phyloP scores from a whole-genome alignment of 2,888 invertebrate species.

The Halictus ligatus region DNA sequence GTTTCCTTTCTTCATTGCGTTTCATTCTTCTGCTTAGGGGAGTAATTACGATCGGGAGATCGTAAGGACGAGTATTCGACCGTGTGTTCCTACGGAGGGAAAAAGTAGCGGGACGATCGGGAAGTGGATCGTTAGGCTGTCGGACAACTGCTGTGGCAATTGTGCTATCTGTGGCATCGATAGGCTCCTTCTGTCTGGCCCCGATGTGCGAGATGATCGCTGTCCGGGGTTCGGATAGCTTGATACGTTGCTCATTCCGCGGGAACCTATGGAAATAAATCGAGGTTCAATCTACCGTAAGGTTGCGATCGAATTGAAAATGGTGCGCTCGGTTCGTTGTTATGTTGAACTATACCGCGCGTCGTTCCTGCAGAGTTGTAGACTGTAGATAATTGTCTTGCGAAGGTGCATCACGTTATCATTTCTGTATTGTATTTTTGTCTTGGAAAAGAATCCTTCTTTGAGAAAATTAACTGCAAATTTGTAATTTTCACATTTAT shows the following conservation, averaged over 20 bases:
- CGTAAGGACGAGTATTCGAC: neutral
- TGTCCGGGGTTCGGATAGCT: neutral
- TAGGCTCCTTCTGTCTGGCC: neutral
- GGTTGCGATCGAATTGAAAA: neutral
- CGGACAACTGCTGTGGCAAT: constrained; percentile 12
- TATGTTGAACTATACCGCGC: neutral
- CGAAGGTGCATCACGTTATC: neutral
- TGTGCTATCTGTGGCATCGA: constrained; percentile 4
- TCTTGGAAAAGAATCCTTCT: neutral
- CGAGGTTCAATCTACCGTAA: constrained; percentile 4
- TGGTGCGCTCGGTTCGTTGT: neutral
- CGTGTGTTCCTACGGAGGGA: constrained; percentile 5
- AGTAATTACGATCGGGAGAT: constrained; percentile 39
- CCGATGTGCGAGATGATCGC: neutral
- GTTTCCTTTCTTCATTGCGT: neutral
- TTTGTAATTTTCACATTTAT: neutral
- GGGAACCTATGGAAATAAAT: neutral
- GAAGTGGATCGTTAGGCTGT: neutral
- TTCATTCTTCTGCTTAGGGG: constrained; percentile 21
- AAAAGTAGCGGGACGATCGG: neutral
- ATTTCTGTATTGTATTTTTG: neutral
- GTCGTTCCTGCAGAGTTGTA: neutral
- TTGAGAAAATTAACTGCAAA: no score
- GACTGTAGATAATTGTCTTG: neutral
- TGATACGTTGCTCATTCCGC: neutral